These are phyloP conservation scores for Anoplius nigerrimus DNA, from an alignment of 2,888 invertebrate species.

Conservation along the genomic window DNA sequence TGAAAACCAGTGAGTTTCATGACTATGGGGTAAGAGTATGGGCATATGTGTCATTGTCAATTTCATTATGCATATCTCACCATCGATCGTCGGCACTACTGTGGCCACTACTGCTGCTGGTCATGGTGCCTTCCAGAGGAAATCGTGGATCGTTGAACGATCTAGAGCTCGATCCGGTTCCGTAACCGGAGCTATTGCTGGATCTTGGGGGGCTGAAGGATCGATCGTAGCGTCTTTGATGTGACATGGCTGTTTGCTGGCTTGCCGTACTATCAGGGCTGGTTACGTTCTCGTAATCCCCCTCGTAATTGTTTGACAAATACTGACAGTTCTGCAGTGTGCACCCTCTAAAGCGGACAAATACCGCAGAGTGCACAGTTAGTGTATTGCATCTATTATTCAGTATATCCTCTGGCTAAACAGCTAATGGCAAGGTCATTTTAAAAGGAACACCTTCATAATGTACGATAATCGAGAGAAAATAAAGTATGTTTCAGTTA, in stretches of 20 bases:
- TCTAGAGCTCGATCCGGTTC: conserved; percentile 80
- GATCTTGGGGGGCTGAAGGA: conserved; percentile 87
- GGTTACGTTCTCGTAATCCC: conserved; percentile 83
- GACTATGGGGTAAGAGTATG: too few species aligned
- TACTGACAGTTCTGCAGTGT: conserved; percentile 81
- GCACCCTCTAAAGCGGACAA: conserved; percentile 77
- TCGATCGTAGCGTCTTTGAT: conserved; percentile 84
- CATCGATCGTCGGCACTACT: conserved; percentile 81
- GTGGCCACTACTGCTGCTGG: conserved; percentile 81
- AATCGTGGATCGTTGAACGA: conserved; percentile 74
- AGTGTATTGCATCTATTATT: too few species aligned
- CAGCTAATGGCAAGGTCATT: too few species aligned
- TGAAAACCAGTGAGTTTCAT: too few species aligned
- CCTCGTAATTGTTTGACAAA: conserved; percentile 79
- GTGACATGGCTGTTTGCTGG: conserved; percentile 77
- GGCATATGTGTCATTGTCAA: too few species aligned
- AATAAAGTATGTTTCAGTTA: too few species aligned
- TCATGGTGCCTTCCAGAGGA: conserved; percentile 78
- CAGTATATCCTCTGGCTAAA: too few species aligned
- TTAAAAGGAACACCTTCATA: too few species aligned
- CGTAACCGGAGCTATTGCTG: conserved; percentile 89
- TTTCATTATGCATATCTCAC: conserved; percentile 73
- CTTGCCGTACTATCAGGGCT: conserved; percentile 74
- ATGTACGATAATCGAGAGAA: too few species aligned
- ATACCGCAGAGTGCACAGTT: not conserved